Evolutionary conservation across 2,797 vertebrate species (phyloP).

Genomic region (Iguana delicatissima): DNA sequence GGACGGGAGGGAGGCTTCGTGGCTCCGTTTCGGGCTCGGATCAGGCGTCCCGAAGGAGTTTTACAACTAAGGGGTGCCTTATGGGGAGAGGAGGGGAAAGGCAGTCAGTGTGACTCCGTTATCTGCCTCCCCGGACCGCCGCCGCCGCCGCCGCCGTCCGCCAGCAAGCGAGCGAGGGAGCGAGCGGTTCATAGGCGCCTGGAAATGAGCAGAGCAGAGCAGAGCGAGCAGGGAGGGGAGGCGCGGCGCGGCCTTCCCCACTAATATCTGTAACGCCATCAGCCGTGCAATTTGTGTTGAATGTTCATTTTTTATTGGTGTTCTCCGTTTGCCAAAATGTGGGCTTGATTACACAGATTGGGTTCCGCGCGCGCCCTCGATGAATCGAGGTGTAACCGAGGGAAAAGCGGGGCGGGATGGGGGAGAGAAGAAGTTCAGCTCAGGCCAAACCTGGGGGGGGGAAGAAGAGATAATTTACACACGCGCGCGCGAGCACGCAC

Average conservation of each 20-base stretch:
- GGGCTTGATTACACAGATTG: constrained; percentile 75
- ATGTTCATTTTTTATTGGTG: constrained; percentile 75
- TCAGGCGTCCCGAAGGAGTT: neutral
- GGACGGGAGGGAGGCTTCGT: neutral
- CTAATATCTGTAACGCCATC: constrained; percentile 64
- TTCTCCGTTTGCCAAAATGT: constrained; percentile 79
- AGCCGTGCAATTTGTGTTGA: constrained; percentile 74
- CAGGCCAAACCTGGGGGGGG: constrained; percentile 79
- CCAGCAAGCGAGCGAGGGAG: neutral
- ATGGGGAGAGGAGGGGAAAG: too few species aligned
- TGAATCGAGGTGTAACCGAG: constrained; percentile 72
- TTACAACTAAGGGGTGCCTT: neutral
- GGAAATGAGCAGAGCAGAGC: too few species aligned
- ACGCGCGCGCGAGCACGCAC: too few species aligned
- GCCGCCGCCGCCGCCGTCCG: neutral
- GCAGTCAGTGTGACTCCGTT: neutral
- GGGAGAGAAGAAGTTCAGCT: constrained; percentile 78
- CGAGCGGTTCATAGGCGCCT: too few species aligned
- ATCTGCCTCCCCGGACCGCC: neutral
- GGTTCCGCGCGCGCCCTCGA: constrained; percentile 71
- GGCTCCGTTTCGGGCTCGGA: neutral
- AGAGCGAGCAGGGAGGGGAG: neutral
- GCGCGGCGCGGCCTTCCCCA: constrained; percentile 21
- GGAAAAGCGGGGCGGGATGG: constrained; percentile 31
- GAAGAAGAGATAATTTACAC: neutral